A percentile compares a stretch with the other conserved stretches of the same genome.
These are phyloP conservation scores for Pseudopipra pipra DNA, from an alignment of 2,113 vertebrate genomes.

Conservation along the genomic window DNA sequence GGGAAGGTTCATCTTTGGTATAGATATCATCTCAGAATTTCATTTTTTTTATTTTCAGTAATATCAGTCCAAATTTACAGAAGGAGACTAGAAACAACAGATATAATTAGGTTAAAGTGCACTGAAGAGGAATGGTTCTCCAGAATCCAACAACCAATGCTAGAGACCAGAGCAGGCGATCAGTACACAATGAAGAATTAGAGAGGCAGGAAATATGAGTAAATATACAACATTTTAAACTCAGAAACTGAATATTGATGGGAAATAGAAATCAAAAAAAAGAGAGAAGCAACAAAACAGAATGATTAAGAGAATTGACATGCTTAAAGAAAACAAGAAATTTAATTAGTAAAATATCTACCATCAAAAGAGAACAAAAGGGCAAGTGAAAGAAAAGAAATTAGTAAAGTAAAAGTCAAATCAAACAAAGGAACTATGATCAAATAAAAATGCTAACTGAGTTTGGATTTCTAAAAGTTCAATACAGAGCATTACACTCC, in stretches of 20 bases:
- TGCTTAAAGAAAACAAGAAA: slow-evolving; percentile 58
- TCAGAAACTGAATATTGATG: slow-evolving; percentile 30
- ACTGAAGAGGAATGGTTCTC: background rate
- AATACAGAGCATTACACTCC: background rate
- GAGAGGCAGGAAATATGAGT: background rate
- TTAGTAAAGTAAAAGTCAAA: slow-evolving; percentile 50
- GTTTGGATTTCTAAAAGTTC: slow-evolving; percentile 58
- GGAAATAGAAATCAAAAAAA: slow-evolving; percentile 46
- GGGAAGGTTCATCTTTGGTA: background rate
- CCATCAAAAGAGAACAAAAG: background rate
- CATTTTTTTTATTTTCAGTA: background rate
- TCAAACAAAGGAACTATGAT: slow-evolving; percentile 53
- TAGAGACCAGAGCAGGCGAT: background rate
- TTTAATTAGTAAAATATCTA: slow-evolving; percentile 64
- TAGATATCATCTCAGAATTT: background rate
- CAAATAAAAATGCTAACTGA: slow-evolving; percentile 60
- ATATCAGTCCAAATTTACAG: background rate
- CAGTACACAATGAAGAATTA: background rate
- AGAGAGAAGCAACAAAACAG: slow-evolving; percentile 32
- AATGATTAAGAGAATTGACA: slow-evolving; percentile 63
- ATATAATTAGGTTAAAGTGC: background rate
- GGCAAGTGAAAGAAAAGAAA: slow-evolving; percentile 2
- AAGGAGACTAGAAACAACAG: background rate
- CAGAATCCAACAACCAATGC: background rate
- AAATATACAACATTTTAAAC: slow-evolving; percentile 43